Percentiles rank a stretch among this genome's conserved stretches.
Conservation (phyloP, 2,888 invertebrate genomes). For the Eilema caniola region DNA sequence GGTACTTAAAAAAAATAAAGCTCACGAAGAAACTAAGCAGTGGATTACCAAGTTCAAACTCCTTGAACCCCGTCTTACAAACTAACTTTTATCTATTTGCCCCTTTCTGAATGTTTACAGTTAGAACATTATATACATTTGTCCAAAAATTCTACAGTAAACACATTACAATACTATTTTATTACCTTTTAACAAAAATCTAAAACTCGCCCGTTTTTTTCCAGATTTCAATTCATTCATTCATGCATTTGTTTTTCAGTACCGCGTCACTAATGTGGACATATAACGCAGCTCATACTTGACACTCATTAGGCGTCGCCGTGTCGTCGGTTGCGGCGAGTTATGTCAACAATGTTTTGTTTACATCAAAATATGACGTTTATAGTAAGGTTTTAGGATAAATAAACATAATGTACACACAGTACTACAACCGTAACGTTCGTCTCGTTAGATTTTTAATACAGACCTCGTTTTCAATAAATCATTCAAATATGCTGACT, state of each 20-base stretch:
- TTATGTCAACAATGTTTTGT: slow-evolving; percentile 53
- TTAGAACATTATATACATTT: slow-evolving; percentile 16
- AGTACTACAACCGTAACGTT: no score
- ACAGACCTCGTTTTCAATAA: no score
- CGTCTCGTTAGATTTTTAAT: no score
- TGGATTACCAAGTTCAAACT: slow-evolving; percentile 16
- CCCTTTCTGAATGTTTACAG: slow-evolving; percentile 22
- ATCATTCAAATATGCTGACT: neutral
- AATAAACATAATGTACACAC: no score
- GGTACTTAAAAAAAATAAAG: slow-evolving; percentile 11
- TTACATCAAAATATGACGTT: slow-evolving; percentile 21
- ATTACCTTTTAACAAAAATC: slow-evolving; percentile 27
- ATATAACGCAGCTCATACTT: slow-evolving; percentile 52
- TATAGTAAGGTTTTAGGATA: no score
- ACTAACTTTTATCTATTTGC: slow-evolving; percentile 19
- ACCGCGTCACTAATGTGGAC: slow-evolving; percentile 55
- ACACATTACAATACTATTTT: no score
- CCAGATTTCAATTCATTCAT: slow-evolving; percentile 29
- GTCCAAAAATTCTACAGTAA: neutral
- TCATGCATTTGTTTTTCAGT: slow-evolving; percentile 42
- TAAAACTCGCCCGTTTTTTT: slow-evolving; percentile 46
- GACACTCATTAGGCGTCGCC: slow-evolving; percentile 58
- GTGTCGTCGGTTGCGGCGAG: slow-evolving; percentile 37
- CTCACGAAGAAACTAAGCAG: slow-evolving; percentile 6
- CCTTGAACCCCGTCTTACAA: slow-evolving; percentile 7